Evolutionary conservation across 2,888 invertebrate species (phyloP), one percentile per base, ranked within the genome.

Genomic region (Idaea aversata): DNA sequence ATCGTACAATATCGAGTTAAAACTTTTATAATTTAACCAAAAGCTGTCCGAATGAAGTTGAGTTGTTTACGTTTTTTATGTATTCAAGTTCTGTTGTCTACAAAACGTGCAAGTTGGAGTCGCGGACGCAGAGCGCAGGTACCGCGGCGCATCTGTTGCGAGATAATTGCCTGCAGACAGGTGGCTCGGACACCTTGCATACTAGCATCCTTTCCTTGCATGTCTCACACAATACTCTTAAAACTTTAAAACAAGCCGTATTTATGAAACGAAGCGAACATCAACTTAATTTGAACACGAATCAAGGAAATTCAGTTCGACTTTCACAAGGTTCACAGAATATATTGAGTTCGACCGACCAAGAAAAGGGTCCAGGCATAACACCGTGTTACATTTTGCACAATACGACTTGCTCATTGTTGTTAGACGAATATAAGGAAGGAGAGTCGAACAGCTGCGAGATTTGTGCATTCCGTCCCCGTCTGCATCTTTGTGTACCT

Each of bases 381-480:
- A 86, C 88, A 80, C 34, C 81, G 81, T 80, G 92, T 84, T 87
- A 90, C 88, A 88, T 90, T 91, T 91, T 90, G 92, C 92, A 91
- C 93, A 92, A 91, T 88, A 79, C 79, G 67, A 76, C 76, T 76
- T 77, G 77, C 77, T 79, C 73, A 88, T 90, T 92, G 88, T 92
- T 90, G 83, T 82, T 79, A 77, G 81, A 81, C 80, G 83, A 84
- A 83, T 87, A 88, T 85, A 86, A 89, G 89, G 88, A 88, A 88
- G 88, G 87, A 82, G 85, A 80, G 73, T 69, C 74, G 82, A 84
- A 86, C 93, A 93, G 93, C 93, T 93, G 93, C 92, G 85, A 82
- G 88, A 87, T 88, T 90, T 89, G 89, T 91, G 91, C 90, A 90
- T 83, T 84, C 78, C 86, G 87, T 87, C 88, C 90, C 90, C 88